Evolutionary conservation across 2,888 invertebrate genomes (phyloP).

Genomic region (Petrolisthes cinctipes): DNA sequence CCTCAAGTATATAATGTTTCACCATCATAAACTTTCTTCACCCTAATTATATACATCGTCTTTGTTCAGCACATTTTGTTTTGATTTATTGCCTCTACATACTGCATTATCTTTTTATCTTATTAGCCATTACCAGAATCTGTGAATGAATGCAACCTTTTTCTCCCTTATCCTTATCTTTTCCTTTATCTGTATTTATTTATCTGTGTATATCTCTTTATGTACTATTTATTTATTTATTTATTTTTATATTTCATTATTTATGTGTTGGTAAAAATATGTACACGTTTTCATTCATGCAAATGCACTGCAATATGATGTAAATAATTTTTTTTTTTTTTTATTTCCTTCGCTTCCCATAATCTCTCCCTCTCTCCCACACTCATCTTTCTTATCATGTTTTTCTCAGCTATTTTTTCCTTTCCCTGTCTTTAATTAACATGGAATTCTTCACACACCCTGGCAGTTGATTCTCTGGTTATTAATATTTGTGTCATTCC

Average conservation of each 20-base stretch:
- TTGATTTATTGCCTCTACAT: background rate
- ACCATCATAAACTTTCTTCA: too few species aligned
- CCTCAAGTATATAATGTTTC: too few species aligned
- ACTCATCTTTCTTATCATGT: background rate
- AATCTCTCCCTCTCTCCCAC: background rate
- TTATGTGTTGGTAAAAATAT: background rate
- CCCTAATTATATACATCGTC: too few species aligned
- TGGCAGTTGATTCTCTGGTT: too few species aligned
- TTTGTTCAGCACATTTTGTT: background rate
- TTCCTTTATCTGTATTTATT: background rate
- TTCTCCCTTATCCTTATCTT: background rate
- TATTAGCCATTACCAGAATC: background rate
- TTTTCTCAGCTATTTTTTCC: background rate
- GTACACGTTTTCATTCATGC: too few species aligned
- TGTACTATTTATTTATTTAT: background rate
- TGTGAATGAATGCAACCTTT: background rate
- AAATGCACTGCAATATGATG: too few species aligned
- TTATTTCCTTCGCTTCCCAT: background rate
- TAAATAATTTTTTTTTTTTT: background rate
- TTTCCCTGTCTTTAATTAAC: background rate
- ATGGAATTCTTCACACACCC: too few species aligned
- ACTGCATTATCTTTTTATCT: background rate
- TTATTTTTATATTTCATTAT: background rate
- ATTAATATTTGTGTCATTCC: too few species aligned
- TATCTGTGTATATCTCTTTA: background rate